Conservation (phyloP, 1,140 invertebrate genomes). For the Macrocentrus cingulum region DNA sequence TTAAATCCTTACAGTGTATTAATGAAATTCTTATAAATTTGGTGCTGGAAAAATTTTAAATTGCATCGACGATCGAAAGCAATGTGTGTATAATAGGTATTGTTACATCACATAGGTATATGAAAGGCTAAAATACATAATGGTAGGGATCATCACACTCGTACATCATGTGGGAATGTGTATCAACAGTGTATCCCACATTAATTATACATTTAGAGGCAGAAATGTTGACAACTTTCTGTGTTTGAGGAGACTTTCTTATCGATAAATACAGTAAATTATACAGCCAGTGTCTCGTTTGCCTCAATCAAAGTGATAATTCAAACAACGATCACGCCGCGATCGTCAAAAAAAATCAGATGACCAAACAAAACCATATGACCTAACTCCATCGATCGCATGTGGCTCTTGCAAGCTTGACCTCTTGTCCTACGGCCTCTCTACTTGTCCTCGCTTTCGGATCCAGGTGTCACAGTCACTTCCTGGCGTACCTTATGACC, state of each 20-base stretch:
- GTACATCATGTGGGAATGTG: not conserved
- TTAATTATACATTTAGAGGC: constrained; percentile 14
- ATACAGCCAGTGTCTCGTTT: too few relatives aligned
- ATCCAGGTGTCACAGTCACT: constrained; percentile 45
- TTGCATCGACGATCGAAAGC: not conserved
- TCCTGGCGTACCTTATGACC: constrained; percentile 88
- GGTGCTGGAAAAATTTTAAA: constrained; percentile 1
- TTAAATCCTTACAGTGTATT: too few relatives aligned
- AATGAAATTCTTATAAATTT: not conserved
- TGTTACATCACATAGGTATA: not conserved
- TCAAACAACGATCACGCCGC: too few relatives aligned
- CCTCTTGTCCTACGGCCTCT: not conserved
- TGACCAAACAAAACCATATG: not conserved
- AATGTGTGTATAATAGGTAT: not conserved
- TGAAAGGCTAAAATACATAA: not conserved
- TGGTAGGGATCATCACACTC: not conserved
- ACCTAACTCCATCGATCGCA: constrained; percentile 5
- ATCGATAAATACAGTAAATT: not conserved
- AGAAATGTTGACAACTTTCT: constrained; percentile 17
- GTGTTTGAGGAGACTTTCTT: constrained; percentile 16
- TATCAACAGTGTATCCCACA: not conserved
- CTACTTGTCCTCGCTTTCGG: constrained; percentile 35
- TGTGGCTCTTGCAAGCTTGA: constrained; percentile 13
- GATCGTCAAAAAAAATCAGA: not conserved
- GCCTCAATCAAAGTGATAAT: too few relatives aligned